A percentile compares a stretch with the other conserved stretches of the same genome.
Evolutionary conservation across 2,888 invertebrate genomes (phyloP).

Genomic region (Cordylochernes scorpioides): DNA sequence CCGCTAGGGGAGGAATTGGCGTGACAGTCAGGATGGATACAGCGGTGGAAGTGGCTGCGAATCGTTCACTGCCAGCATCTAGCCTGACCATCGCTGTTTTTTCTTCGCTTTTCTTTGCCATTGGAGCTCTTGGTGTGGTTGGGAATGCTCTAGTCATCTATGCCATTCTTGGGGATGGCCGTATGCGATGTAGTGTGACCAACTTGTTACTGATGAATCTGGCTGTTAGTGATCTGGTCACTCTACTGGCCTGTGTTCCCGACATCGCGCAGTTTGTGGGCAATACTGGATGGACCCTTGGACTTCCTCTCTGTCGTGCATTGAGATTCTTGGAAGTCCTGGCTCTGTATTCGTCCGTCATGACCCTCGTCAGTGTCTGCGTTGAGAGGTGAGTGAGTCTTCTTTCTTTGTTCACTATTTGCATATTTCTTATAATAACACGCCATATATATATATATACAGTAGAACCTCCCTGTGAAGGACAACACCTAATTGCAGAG

Average conservation of each 20-base stretch:
- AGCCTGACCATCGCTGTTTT: constrained; percentile 13
- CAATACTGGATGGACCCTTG: constrained; percentile 20
- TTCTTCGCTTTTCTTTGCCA: constrained; percentile 18
- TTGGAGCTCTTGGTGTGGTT: constrained; percentile 19
- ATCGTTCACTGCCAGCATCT: too few relatives aligned
- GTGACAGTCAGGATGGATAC: too few relatives aligned
- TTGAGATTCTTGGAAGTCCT: constrained; percentile 23
- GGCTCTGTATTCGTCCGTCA: constrained; percentile 24
- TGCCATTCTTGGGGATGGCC: constrained; percentile 19
- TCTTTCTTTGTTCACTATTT: neutral
- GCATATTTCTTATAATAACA: too few relatives aligned
- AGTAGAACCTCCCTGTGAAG: too few relatives aligned
- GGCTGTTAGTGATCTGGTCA: constrained; percentile 20
- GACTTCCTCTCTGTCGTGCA: constrained; percentile 19
- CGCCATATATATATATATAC: too few relatives aligned
- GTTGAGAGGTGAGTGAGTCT: constrained; percentile 20
- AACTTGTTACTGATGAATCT: constrained; percentile 22
- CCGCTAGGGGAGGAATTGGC: too few relatives aligned
- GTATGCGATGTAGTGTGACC: constrained; percentile 21
- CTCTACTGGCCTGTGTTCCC: constrained; percentile 20
- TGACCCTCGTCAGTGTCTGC: constrained; percentile 24
- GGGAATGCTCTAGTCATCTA: constrained; percentile 21
- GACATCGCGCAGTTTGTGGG: constrained; percentile 21
- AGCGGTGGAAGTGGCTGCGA: too few relatives aligned
- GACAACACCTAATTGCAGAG: too few relatives aligned